Evolutionary conservation across 2,888 invertebrate species (phyloP), one percentile per base, ranked within the genome.

Genomic region (Tridacna crocea): DNA sequence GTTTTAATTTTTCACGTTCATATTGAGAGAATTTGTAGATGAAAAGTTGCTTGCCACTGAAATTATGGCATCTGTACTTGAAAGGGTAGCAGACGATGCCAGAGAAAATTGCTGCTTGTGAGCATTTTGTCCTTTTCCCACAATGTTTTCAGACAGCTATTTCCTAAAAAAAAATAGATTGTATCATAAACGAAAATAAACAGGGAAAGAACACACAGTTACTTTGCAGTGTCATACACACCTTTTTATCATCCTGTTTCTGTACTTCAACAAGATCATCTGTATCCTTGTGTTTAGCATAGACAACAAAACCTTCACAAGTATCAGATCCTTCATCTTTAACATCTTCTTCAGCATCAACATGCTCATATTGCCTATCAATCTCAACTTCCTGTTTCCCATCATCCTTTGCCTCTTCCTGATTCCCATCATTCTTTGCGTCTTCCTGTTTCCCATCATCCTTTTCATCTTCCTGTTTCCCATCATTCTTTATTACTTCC

Each of bases 281-380:
- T 48, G 63, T 66, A 26, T 86, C 84, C 3, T 77, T 83, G 51
- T 77, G 77, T 72, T 78, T 80, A 55, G 80, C 83, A 78, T 82
- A 86, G 27, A 86, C 74, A 36, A 86, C 86, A 75, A 75, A 86
- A 27, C 83, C 86, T 68, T 83, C 83, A 60, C 77, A 78, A 47
- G 51, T 60, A 15, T 47, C 65, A 22, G 75, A 63, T n/a, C 48
- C 61, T 12, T 76, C 76, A 55, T 75, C 76, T 55, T 46, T 51
- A 10, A 46, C 46, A 17, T 70, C 77, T 12, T 48, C 55, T 48
- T 66, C 72, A 3, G 13, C 58, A 22, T 22, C 55, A 8, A 68
- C 70, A 47, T 58, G 61, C 48, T 65, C 58, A 26, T 27, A 70
- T 17, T 78, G 61, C 46, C 48, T 66, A 4, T 10, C 70, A 22